Percentiles rank a stretch among this genome's conserved stretches.
Evolutionary conservation across 2,797 vertebrate genomes (phyloP).

Genomic region (Remorina albescens): DNA sequence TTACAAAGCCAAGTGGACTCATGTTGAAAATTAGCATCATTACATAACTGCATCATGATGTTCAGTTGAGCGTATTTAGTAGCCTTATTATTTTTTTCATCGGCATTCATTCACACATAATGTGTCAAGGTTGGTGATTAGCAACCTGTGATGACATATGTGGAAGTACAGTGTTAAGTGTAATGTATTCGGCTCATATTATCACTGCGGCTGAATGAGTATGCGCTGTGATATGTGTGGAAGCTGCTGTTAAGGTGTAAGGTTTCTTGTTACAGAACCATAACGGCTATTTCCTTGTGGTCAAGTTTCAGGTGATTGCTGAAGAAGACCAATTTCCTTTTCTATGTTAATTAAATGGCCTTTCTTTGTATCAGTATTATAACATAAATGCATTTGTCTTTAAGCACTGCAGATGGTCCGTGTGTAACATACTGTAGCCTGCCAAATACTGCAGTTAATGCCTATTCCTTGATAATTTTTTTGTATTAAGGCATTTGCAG

Average conservation of each 20-base stretch:
- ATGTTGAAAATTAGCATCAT: slow-evolving; percentile 59
- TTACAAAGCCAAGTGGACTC: slow-evolving; percentile 32
- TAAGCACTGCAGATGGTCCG: not conserved
- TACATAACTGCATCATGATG: slow-evolving; percentile 53
- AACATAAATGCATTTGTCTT: not conserved
- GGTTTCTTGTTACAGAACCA: slow-evolving; percentile 26
- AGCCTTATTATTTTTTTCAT: slow-evolving; percentile 16
- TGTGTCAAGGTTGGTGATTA: slow-evolving; percentile 23
- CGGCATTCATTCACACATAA: slow-evolving; percentile 17
- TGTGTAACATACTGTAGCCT: slow-evolving; percentile 1
- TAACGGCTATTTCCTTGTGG: slow-evolving; percentile 14
- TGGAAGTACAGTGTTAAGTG: not conserved
- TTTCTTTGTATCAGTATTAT: not conserved
- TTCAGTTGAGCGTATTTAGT: slow-evolving; percentile 48
- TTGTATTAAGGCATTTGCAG: slow-evolving; percentile 84
- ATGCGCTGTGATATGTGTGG: not conserved
- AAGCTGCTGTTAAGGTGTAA: slow-evolving; percentile 13
- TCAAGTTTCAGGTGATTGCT: slow-evolving; percentile 19
- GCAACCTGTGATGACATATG: slow-evolving; percentile 16
- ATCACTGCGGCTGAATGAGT: not conserved
- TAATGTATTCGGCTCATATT: not conserved
- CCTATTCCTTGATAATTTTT: slow-evolving; percentile 17
- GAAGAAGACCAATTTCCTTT: slow-evolving; percentile 20
- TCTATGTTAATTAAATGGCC: slow-evolving; percentile 7
- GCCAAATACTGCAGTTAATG: not conserved